Percentiles rank a stretch among this genome's conserved stretches.
phyloP scores from a whole-genome alignment of 1,140 invertebrate species.

The Lethrus apterus region DNA sequence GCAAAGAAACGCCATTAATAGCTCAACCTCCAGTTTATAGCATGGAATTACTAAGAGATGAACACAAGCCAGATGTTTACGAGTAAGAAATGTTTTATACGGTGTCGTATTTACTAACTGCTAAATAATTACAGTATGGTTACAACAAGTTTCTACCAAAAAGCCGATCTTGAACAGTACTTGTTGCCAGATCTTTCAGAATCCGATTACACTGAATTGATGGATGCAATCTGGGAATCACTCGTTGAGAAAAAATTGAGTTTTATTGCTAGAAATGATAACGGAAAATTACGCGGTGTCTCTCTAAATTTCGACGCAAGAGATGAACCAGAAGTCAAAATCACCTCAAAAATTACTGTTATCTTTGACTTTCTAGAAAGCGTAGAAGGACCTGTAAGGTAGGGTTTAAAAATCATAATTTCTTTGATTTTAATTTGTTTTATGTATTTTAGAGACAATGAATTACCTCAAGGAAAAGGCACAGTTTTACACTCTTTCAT shows the following conservation, averaged over 20 bases:
- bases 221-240: conserved; percentile 58
- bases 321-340: conserved; percentile 65
- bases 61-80: conserved; percentile 54
- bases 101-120: not conserved
- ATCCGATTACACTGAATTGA: conserved; percentile 58
- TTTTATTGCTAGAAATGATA: conserved; percentile 53
- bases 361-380: conserved; percentile 74
- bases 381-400: conserved; percentile 64
- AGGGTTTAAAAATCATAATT: too few species aligned
- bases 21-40: conserved; percentile 41
- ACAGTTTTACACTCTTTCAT: conserved; percentile 75
- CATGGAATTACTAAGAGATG: conserved; percentile 50
- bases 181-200: conserved; percentile 54
- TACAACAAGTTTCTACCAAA: conserved; percentile 72
- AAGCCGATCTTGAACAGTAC: conserved; percentile 75
- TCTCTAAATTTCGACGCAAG: conserved; percentile 71
- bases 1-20: conserved; percentile 29
- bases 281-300: conserved; percentile 50
- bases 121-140: conserved; percentile 57
- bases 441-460: conserved; percentile 44
- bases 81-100: conserved; percentile 39
- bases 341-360: conserved; percentile 57
- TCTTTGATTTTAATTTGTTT: too few species aligned
- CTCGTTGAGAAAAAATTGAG: conserved; percentile 62
- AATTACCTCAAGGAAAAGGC: conserved; percentile 57